Evolutionary conservation across 1,140 invertebrate species (phyloP).

Genomic region (Wiebesia pumilae): DNA sequence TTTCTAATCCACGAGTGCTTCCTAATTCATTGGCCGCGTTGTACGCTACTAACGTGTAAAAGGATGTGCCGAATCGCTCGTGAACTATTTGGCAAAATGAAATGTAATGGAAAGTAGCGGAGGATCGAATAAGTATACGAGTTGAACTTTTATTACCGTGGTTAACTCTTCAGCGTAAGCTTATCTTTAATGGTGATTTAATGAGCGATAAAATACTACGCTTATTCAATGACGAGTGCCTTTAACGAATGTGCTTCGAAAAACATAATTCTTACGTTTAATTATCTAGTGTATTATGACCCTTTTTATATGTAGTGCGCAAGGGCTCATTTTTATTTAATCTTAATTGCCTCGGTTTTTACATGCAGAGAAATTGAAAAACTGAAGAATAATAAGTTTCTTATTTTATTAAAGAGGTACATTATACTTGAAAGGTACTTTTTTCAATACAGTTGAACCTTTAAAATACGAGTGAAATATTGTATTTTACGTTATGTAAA

Average conservation of each 20-base stretch:
- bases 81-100: not conserved
- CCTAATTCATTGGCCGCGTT: not conserved
- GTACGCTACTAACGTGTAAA: not conserved
- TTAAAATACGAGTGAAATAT: not conserved
- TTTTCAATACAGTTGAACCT: not conserved
- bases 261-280: conserved; percentile 14
- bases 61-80: not conserved
- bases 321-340: not conserved
- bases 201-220: not conserved
- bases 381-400: not conserved
- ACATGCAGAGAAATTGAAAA: not conserved
- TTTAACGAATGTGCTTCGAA: not conserved
- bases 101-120: conserved; percentile 3
- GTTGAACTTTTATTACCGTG: not conserved
- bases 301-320: not conserved
- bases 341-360: not conserved
- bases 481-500: not conserved
- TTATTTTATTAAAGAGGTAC: not conserved
- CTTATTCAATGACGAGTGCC: not conserved
- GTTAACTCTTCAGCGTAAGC: conserved; percentile 1
- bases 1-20: not conserved
- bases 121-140: conserved; percentile 3
- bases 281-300: conserved; percentile 5
- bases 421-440: not conserved
- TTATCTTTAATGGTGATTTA: conserved; percentile 17